Evolutionary conservation across 2,113 vertebrate genomes (phyloP).

Genomic region (Tragelaphus scriptus): DNA sequence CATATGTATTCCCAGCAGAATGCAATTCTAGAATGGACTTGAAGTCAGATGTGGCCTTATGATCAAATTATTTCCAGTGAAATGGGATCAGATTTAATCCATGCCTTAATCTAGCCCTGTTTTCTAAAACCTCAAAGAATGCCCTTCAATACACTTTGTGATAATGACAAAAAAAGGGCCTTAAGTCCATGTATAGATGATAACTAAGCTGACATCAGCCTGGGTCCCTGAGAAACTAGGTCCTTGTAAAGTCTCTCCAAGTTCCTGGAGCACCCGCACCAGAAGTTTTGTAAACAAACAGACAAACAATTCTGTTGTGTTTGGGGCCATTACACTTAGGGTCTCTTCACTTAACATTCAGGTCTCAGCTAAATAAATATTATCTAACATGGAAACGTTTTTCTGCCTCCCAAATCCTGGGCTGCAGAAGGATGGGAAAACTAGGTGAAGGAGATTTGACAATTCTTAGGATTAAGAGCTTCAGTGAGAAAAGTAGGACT

Average conservation of each 20-base stretch:
- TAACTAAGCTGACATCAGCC: background rate
- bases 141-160: background rate
- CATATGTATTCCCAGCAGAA: accelerated
- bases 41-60: background rate
- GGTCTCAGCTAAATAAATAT: background rate
- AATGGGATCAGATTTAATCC: background rate
- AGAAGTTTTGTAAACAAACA: background rate
- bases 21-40: background rate
- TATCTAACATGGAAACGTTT: background rate
- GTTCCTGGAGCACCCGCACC: background rate
- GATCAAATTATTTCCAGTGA: background rate
- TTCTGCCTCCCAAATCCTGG: background rate
- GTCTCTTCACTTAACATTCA: background rate
- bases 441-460: background rate
- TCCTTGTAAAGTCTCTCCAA: background rate
- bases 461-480: background rate
- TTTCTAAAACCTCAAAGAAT: background rate
- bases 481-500: background rate
- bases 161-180: background rate
- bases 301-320: background rate
- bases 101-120: background rate
- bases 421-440: background rate
- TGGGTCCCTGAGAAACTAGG: background rate
- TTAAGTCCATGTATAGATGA: background rate
- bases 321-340: background rate